Evolutionary conservation across 1,140 invertebrate species (phyloP).

Genomic region (Pectinophora gossypiella): DNA sequence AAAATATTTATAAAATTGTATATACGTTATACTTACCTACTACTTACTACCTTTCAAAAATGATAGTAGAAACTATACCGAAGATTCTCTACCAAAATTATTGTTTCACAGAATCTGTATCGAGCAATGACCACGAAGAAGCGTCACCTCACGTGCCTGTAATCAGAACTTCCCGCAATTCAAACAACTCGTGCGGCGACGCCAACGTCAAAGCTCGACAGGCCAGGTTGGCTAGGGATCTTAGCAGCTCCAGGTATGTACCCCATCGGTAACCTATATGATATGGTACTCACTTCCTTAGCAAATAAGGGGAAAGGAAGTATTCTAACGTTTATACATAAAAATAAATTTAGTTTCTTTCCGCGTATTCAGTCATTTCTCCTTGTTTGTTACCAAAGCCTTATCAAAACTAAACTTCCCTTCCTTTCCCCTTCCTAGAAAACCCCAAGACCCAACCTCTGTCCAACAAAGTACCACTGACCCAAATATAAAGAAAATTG

Average conservation of each 20-base stretch:
- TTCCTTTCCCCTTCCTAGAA: slow-evolving; percentile 69
- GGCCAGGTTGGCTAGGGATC: slow-evolving; percentile 57
- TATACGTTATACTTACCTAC: too few relatives aligned
- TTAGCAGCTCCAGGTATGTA: slow-evolving; percentile 58
- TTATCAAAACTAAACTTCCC: slow-evolving; percentile 30
- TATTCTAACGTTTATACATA: slow-evolving; percentile 21
- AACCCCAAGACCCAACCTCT: slow-evolving; percentile 35
- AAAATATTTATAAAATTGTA: too few relatives aligned
- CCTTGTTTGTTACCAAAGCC: slow-evolving; percentile 55
- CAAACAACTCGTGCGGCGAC: slow-evolving; percentile 54
- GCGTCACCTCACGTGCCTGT: slow-evolving; percentile 55
- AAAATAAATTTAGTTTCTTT: slow-evolving; percentile 19
- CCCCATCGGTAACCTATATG: slow-evolving; percentile 4
- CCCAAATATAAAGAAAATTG: slow-evolving; percentile 32
- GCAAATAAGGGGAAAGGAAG: slow-evolving; percentile 74
- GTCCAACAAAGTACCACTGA: slow-evolving; percentile 39
- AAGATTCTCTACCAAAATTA: too few relatives aligned
- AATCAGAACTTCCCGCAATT: slow-evolving; percentile 46
- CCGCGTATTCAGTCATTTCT: slow-evolving; percentile 50
- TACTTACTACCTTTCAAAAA: too few relatives aligned
- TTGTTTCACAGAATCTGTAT: slow-evolving; percentile 45
- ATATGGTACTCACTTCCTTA: slow-evolving; percentile 11
- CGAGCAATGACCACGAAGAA: slow-evolving; percentile 62
- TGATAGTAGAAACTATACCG: too few relatives aligned
- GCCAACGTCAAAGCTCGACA: slow-evolving; percentile 57